Base-by-base conservation (phyloP, 2,113 vertebrate species). In the Eurystomus gularis region DNA sequence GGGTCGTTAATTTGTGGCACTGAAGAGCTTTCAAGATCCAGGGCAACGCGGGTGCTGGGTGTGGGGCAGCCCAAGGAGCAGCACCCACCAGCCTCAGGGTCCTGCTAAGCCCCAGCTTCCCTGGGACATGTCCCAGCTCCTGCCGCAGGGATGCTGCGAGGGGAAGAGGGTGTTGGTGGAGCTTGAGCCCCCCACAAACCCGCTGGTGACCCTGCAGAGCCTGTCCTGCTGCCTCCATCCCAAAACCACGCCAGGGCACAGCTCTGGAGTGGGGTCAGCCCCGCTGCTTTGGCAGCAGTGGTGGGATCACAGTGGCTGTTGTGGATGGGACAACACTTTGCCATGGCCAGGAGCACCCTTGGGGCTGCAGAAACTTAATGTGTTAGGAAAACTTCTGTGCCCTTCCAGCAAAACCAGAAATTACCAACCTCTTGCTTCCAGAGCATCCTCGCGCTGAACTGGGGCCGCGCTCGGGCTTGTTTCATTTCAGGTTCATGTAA, bases 31-130 rank as follows among this genome's bases (percentile, higher is more conserved):
- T 82, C 85, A 80, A 61, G 90, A 92, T 55, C 31, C 82, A 42
- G 84, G 24, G 48, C 0, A 7, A 52, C 0, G 1, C 1, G 2
- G 44, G 26, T 51, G 65, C 9, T 0, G 4, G 69, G 68, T 9
- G 31, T 18, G 16, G 91, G 83, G 55, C 77, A 55, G 89, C 81
- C 54, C 20, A 4, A 11, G 83, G 65, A 42, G 26, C 55, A 66
- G 66, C 79, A 68, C 46, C 46, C 5, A 0, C 55, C 1, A 0
- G 33, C 3, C 1, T 25, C 81, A 11, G 17, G 14, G 40, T 68
- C 40, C 68, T 24, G 54, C 66, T 61, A 71, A 57, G 49, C 37
- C 37, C 62, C 11, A 1, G 69, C 48, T 85, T 66, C 42, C 64
- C 18, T 1, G 65, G 23, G 60, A 68, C 31, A 37, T 4, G 17